Conservation (phyloP, 2,113 vertebrate species). For the Gasterosteus aculeatus region DNA sequence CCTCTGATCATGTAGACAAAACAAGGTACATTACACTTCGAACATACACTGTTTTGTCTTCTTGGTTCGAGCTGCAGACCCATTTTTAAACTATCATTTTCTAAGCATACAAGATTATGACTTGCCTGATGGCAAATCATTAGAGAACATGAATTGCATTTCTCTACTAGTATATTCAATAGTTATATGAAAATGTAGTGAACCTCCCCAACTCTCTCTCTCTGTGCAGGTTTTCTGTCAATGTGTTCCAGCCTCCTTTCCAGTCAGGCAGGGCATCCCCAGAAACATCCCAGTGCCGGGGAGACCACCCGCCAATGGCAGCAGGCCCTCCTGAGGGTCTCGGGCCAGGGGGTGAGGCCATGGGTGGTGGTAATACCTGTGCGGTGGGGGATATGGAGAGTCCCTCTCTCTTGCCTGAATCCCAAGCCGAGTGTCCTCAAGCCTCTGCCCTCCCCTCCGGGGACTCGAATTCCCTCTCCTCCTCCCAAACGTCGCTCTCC, state of each 20-base stretch:
- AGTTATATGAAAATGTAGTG: not conserved
- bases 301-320: conserved; percentile 72
- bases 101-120: too few relatives aligned
- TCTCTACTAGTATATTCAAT: not conserved
- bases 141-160: not conserved
- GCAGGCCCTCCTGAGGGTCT: conserved; percentile 66
- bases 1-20: too few relatives aligned
- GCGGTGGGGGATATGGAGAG: conserved; percentile 41
- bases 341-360: conserved; percentile 59
- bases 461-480: conserved; percentile 72
- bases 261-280: conserved; percentile 90
- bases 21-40: too few relatives aligned
- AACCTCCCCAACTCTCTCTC: not conserved
- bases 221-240: conserved; percentile 88
- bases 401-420: conserved; percentile 38
- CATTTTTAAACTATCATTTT: too few relatives aligned
- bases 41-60: too few relatives aligned
- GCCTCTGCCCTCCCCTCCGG: conserved; percentile 63
- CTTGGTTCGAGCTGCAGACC: too few relatives aligned
- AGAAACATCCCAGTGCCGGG: conserved; percentile 78
- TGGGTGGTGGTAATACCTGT: conserved; percentile 9
- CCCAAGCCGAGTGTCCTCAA: conserved; percentile 48
- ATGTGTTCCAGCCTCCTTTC: conserved; percentile 97
- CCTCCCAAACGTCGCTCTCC: conserved; percentile 72
- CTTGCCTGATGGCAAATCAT: not conserved